Conservation (phyloP, 2,797 vertebrate species). For the Falco peregrinus region DNA sequence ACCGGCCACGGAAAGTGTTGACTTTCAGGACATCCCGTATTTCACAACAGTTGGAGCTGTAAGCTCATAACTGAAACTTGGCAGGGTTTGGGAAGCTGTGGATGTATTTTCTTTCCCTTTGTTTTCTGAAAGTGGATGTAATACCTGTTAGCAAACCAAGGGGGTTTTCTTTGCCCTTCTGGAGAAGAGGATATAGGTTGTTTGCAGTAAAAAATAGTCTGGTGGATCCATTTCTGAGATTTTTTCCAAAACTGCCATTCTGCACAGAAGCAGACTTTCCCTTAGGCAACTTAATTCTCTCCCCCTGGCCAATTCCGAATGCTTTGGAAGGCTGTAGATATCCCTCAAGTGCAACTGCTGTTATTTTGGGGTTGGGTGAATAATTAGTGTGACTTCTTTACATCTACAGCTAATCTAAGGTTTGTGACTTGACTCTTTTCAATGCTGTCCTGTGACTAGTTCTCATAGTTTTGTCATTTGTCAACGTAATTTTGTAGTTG, state of each 20-base stretch:
- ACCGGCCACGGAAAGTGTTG: neutral
- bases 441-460: neutral
- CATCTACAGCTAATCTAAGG: neutral
- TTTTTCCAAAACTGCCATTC: neutral
- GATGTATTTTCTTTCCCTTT: neutral
- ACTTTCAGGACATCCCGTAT: neutral
- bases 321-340: rapidly evolving
- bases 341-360: neutral
- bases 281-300: neutral
- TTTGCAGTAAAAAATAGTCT: neutral
- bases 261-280: neutral
- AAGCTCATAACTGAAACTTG: neutral
- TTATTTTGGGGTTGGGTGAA: neutral
- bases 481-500: neutral
- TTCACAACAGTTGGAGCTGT: neutral
- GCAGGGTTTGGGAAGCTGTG: neutral
- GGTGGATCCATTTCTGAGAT: neutral
- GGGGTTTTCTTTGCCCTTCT: neutral
- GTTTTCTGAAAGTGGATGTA: neutral
- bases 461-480: neutral
- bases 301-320: rapidly evolving
- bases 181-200: neutral
- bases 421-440: neutral
- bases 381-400: neutral
- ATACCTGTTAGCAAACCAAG: rapidly evolving